Conservation (phyloP, 2,113 vertebrate genomes). For the Hystrix cristata region DNA sequence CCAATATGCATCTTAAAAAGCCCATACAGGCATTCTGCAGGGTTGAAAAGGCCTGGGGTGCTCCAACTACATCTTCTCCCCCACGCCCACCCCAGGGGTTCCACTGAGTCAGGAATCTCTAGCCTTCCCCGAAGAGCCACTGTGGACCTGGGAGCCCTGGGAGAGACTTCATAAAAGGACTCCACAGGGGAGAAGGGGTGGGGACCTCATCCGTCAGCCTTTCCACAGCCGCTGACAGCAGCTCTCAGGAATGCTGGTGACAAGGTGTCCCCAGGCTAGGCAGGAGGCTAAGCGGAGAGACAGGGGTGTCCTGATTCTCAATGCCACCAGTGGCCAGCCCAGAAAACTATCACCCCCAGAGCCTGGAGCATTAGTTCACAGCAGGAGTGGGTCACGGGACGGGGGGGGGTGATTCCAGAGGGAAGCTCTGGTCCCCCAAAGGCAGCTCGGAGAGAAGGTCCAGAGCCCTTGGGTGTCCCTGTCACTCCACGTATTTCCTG, state of each 20-base stretch:
- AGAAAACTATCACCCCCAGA: background rate
- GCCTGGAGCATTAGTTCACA: background rate
- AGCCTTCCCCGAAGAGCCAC: background rate
- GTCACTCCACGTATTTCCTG: background rate
- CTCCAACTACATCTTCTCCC: background rate
- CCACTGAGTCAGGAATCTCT: background rate
- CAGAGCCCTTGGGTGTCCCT: background rate
- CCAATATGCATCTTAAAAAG: constrained; percentile 47
- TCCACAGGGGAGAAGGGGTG: background rate
- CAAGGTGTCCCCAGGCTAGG: background rate
- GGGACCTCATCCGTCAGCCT: background rate
- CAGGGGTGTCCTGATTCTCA: background rate
- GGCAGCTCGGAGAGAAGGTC: background rate
- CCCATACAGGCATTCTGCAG: background rate
- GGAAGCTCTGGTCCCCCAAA: background rate
- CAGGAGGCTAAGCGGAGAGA: background rate
- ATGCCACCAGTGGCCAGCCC: background rate
- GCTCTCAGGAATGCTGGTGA: background rate
- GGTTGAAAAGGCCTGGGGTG: background rate
- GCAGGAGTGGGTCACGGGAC: background rate
- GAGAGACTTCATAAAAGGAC: background rate
- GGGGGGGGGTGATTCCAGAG: background rate
- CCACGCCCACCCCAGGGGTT: background rate
- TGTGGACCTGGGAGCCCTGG: background rate
- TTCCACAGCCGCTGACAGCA: background rate